Evolutionary conservation across 2,113 vertebrate genomes (phyloP), one percentile per base, ranked within the genome.

Genomic region (Campylomormyrus numenius): DNA sequence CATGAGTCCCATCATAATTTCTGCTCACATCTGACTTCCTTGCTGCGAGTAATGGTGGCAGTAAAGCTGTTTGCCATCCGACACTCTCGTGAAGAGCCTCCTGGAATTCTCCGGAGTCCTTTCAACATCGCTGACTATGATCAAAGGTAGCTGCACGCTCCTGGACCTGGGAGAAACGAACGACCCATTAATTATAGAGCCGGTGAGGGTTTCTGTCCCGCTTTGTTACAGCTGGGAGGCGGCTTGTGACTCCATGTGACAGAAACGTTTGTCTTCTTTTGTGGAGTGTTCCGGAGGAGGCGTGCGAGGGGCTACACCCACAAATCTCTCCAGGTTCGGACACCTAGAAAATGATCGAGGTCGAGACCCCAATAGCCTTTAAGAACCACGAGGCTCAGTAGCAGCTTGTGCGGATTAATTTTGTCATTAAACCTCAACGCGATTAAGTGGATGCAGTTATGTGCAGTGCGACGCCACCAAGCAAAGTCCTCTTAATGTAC

Each of bases 121-220:
- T 90, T 90, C 56, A 58, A 85, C 83, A 87, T 87, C 86, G 62
- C 85, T 90, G 66, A 62, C 89, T 46, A 48, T 90, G 89, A 90
- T 87, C 89, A 90, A 90, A 90, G 89, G 89, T 90, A 87, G 70
- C 13, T 9, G n/a, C 42, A 56, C 84, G 56, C 50, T 85, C n/a
- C 42, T 89, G 77, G 42, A 31, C 83, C 80, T n/a, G 77, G 35
- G 52, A 46, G 42, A 80, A 39, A 80, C 19, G 35, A 80, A 42
- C 74, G 15, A 49, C 45, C 49, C 83, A 86, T 87, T 74, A 91
- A 88, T 56, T 77, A 70, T 53, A 19, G 88, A 27, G 62, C 46
- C 52, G 24, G 66, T 56, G 19, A 27, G 70, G 53, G 85, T 48
- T 35, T 84, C 50, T 66, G 9, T 89, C 62, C 21, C 0, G 74